phyloP scores from a whole-genome alignment of 2,797 vertebrate genomes.

The Alauda arvensis region DNA sequence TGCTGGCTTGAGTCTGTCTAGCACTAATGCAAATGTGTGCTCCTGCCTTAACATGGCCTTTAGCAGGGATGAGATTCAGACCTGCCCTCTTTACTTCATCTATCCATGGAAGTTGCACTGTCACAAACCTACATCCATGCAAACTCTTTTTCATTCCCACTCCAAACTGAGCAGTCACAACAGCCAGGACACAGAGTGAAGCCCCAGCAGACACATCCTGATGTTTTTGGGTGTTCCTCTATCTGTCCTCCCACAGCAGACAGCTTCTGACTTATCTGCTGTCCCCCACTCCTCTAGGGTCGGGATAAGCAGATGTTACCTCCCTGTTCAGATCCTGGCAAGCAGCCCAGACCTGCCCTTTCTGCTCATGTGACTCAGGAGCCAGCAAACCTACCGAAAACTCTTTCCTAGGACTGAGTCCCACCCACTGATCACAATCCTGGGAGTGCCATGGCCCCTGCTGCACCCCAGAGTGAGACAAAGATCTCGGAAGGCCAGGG shows the following conservation, averaged over 20 bases:
- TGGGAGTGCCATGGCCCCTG: accelerated
- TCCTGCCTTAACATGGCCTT: neutral
- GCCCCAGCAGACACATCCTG: accelerated
- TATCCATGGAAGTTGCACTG: neutral
- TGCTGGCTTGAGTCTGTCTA: neutral
- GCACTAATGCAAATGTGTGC: neutral
- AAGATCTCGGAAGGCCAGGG: neutral
- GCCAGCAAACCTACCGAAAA: neutral
- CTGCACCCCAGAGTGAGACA: neutral
- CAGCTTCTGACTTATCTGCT: neutral
- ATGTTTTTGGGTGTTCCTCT: neutral
- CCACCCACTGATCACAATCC: neutral
- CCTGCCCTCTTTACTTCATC: neutral
- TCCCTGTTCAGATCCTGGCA: neutral
- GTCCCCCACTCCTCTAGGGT: neutral
- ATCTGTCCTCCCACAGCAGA: neutral
- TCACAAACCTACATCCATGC: neutral
- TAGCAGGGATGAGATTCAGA: neutral
- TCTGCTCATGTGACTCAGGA: neutral
- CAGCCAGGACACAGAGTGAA: neutral
- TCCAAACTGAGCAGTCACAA: accelerated
- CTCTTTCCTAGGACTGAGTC: neutral
- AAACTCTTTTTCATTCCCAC: neutral
- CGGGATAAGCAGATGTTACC: conserved; percentile 21
- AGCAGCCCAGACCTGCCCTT: neutral